These are phyloP conservation scores for Pipistrellus pipistrellus DNA, from an alignment of 2,797 vertebrate genomes.

Conservation along the genomic window DNA sequence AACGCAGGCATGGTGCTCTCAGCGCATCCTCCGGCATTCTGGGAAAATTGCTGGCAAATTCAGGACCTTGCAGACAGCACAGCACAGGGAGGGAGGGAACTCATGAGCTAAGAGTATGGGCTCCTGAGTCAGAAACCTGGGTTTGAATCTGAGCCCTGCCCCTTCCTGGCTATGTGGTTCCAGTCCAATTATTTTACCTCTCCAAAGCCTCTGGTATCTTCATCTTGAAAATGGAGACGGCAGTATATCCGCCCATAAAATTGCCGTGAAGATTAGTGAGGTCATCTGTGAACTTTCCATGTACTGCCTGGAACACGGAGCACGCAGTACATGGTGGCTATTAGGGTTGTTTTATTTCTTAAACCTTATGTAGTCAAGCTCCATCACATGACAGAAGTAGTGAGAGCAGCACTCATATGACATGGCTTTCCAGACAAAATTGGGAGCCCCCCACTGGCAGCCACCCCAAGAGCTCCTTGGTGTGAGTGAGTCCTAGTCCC, in stretches of 20 bases:
- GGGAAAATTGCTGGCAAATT: not conserved
- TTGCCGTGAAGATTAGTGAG: not conserved
- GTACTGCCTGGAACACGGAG: not conserved
- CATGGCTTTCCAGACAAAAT: not conserved
- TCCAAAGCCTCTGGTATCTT: not conserved
- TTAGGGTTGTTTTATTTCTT: conserved; percentile 31
- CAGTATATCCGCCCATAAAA: not conserved
- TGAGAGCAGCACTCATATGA: not conserved
- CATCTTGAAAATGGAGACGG: not conserved
- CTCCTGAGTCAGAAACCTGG: not conserved
- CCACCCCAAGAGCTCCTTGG: not conserved
- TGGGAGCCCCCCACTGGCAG: not conserved
- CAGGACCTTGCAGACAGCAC: not conserved
- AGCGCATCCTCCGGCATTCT: not conserved
- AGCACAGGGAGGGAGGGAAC: not conserved
- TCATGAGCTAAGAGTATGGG: not conserved
- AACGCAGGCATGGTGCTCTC: not conserved
- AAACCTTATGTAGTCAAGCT: not conserved
- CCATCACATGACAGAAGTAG: not conserved
- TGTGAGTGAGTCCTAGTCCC: not conserved
- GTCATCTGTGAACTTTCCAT: not conserved
- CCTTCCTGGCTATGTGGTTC: not conserved
- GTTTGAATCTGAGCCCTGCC: not conserved
- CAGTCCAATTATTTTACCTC: not conserved
- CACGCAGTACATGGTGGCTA: not conserved